Conservation (phyloP, 2,888 invertebrate genomes). For the Pecten maximus region DNA sequence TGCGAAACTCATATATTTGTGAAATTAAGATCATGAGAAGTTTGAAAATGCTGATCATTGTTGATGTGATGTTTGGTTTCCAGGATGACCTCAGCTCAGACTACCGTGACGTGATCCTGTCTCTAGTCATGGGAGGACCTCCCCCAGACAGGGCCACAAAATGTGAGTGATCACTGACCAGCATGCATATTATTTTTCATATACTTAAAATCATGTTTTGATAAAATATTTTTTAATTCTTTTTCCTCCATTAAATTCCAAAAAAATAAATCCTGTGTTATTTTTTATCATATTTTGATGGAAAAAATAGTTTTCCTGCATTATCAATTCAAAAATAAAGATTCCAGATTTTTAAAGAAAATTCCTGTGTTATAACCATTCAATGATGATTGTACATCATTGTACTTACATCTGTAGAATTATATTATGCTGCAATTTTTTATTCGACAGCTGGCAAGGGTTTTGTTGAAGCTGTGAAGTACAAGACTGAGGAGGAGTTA, state of each 20-base stretch:
- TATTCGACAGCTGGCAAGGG: constrained; percentile 73
- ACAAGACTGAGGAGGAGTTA: constrained; percentile 76
- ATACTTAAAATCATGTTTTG: background rate
- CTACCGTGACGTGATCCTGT: constrained; percentile 78
- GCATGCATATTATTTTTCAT: background rate
- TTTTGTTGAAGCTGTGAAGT: constrained; percentile 76
- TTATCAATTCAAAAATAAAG: too few relatives aligned
- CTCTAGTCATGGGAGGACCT: constrained; percentile 76
- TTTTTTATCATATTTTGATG: too few relatives aligned
- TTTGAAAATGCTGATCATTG: background rate
- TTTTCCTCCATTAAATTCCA: too few relatives aligned
- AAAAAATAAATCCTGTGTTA: too few relatives aligned
- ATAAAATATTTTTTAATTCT: background rate
- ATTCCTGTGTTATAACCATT: too few relatives aligned
- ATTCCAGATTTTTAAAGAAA: too few relatives aligned
- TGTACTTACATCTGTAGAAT: too few relatives aligned
- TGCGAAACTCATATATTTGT: too few relatives aligned
- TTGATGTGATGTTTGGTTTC: constrained; percentile 49
- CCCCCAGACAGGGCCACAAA: constrained; percentile 71
- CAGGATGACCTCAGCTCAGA: constrained; percentile 81
- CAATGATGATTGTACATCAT: background rate
- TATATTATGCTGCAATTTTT: background rate
- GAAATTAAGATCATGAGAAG: background rate
- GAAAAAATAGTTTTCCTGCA: too few relatives aligned
- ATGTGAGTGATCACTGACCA: constrained; percentile 64